Percentiles rank a stretch among this genome's conserved stretches.
Conservation (phyloP, 1,140 invertebrate species). For the Ruditapes philippinarum region DNA sequence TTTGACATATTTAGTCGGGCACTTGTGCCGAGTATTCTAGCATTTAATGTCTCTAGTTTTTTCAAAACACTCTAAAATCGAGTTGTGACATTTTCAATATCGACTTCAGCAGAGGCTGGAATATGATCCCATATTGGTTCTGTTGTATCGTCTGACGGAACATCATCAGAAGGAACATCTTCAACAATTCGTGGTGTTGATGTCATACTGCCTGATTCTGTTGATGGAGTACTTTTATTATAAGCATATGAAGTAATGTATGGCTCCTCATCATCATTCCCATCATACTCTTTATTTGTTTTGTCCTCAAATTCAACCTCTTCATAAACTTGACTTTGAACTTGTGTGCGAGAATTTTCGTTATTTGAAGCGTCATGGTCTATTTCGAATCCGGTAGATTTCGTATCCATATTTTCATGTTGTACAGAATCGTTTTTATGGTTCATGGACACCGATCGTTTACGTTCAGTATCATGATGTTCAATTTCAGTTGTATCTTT, state of each 20-base stretch:
- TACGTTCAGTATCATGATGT: background rate
- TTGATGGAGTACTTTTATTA: background rate
- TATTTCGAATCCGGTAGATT: constrained; percentile 9
- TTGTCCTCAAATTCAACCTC: background rate
- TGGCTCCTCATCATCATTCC: background rate
- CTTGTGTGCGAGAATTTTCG: background rate
- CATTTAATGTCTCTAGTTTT: no score
- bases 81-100: background rate
- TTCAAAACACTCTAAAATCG: background rate
- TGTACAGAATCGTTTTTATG: background rate
- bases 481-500: background rate
- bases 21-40: no score
- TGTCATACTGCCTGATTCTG: background rate
- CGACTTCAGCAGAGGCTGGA: background rate
- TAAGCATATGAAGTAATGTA: constrained; percentile 9
- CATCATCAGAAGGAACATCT: background rate
- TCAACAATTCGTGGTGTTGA: constrained; percentile 2
- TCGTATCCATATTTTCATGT: background rate
- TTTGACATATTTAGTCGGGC: no score
- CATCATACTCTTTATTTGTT: no score
- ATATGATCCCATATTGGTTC: constrained; percentile 19
- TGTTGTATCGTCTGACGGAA: no score
- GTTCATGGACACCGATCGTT: background rate
- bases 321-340: background rate
- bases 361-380: background rate